Percentiles rank a stretch among this genome's conserved stretches.
Conservation (phyloP, 2,113 vertebrate species). For the Cairina moschata region DNA sequence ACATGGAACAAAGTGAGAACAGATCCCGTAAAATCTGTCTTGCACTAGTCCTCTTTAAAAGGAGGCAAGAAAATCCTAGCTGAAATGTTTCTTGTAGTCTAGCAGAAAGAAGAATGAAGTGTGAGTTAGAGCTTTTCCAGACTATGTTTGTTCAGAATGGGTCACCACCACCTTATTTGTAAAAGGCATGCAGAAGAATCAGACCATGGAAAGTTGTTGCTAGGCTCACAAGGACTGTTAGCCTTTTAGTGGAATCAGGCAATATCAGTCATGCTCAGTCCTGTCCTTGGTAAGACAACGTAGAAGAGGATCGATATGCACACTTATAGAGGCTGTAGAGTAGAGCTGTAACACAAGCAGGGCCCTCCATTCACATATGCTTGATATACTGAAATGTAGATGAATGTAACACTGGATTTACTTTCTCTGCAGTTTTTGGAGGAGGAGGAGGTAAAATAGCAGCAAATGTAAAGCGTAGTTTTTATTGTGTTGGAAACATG, state of each 20-base stretch:
- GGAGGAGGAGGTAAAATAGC: background rate
- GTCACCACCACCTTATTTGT: background rate
- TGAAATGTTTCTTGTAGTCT: background rate
- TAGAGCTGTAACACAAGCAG: background rate
- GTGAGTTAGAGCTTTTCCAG: background rate
- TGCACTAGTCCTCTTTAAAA: background rate
- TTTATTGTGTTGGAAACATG: background rate
- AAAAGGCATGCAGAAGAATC: background rate
- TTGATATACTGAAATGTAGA: background rate
- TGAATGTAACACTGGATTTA: rapidly evolving
- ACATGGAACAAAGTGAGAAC: background rate
- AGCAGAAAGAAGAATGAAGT: background rate
- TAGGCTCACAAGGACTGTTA: background rate
- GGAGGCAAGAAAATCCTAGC: background rate
- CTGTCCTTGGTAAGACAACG: background rate
- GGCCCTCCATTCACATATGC: background rate
- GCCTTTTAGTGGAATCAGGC: background rate
- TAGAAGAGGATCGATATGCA: background rate
- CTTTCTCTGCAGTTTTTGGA: background rate
- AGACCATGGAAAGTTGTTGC: background rate
- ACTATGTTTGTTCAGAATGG: background rate
- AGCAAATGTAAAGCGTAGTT: background rate
- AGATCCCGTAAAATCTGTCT: background rate
- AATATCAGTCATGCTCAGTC: background rate
- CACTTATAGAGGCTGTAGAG: background rate